Evolutionary conservation across 2,888 invertebrate species (phyloP).

Genomic region (Unio pictorum): DNA sequence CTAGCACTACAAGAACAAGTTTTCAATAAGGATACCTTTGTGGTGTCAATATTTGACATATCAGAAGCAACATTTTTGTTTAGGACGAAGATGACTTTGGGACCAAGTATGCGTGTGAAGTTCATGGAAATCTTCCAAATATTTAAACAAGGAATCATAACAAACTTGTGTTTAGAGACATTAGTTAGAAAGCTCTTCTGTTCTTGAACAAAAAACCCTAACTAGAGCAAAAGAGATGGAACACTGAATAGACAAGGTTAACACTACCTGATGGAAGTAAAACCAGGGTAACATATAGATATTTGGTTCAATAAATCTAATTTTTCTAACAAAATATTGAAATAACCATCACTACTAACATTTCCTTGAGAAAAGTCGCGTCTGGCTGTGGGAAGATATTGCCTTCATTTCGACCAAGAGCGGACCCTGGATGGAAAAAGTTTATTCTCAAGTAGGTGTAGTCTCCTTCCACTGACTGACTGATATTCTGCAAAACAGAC

Average conservation of each 20-base stretch:
- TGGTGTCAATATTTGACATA: no score
- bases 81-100: no score
- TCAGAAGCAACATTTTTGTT: no score
- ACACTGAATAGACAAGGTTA: not conserved
- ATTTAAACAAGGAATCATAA: no score
- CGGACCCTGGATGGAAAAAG: slow-evolving; percentile 97
- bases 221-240: not conserved
- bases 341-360: slow-evolving; percentile 76
- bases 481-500: slow-evolving; percentile 81
- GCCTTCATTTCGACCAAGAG: slow-evolving; percentile 93
- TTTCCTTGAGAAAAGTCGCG: slow-evolving; percentile 97
- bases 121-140: no score
- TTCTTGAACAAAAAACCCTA: not conserved
- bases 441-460: slow-evolving; percentile 98
- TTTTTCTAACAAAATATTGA: no score
- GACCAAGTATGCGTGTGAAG: no score
- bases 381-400: slow-evolving; percentile 94
- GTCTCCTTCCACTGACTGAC: slow-evolving; percentile 98
- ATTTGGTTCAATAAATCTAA: no score
- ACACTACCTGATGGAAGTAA: not conserved
- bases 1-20: no score
- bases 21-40: no score
- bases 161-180: not conserved
- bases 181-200: no score
- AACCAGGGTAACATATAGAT: not conserved